Evolutionary conservation across 2,888 invertebrate genomes (phyloP).

Genomic region (Brenthis ino): DNA sequence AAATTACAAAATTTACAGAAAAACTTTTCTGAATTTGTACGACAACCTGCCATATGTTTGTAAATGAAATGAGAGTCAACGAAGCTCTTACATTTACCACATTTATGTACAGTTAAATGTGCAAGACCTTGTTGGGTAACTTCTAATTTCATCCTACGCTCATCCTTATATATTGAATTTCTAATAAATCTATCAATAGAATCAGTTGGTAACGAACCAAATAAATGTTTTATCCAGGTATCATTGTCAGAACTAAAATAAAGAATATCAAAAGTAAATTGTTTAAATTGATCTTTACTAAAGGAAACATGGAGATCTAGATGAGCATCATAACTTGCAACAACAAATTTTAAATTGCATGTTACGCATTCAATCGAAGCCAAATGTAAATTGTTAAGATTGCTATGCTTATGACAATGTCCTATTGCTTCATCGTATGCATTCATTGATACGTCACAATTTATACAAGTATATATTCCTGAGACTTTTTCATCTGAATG

Average conservation of each 20-base stretch:
- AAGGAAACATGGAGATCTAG: constrained; percentile 44
- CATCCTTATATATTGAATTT: constrained; percentile 59
- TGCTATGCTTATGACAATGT: constrained; percentile 64
- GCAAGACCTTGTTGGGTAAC: constrained; percentile 54
- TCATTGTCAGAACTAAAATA: constrained; percentile 55
- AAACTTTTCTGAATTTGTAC: constrained; percentile 47
- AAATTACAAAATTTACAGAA: constrained; percentile 58
- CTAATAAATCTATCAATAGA: constrained; percentile 47
- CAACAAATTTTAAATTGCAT: constrained; percentile 52
- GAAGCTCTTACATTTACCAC: constrained; percentile 56
- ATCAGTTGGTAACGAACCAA: constrained; percentile 47
- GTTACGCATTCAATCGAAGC: constrained; percentile 44
- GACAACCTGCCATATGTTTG: constrained; percentile 53
- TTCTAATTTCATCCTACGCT: constrained; percentile 61
- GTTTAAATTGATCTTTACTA: constrained; percentile 38
- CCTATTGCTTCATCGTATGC: constrained; percentile 61
- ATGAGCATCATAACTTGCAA: constrained; percentile 47
- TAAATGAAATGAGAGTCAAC: constrained; percentile 52
- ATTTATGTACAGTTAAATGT: constrained; percentile 56
- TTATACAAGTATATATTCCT: constrained; percentile 54
- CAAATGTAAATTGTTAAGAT: constrained; percentile 36
- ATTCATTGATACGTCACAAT: constrained; percentile 53
- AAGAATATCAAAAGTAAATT: constrained; percentile 56
- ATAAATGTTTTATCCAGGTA: constrained; percentile 61
- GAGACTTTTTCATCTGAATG: not conserved